Conservation (phyloP, 1,140 invertebrate species). For the Xylocopa sonorina region DNA sequence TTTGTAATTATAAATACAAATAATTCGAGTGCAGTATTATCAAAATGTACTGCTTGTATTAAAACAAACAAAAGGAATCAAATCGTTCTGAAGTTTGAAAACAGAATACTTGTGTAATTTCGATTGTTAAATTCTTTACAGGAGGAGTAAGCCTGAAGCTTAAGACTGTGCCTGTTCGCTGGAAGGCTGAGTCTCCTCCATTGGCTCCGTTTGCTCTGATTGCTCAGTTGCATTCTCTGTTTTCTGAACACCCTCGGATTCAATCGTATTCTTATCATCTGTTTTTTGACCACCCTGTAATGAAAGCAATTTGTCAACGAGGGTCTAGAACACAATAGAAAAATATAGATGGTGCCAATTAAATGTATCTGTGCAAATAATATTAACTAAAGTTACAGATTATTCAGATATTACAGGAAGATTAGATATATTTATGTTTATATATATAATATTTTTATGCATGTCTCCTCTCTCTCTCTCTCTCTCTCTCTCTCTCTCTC, state of each 20-base stretch:
- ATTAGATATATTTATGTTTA: too few species aligned
- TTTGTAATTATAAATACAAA: constrained; percentile 31
- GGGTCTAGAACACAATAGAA: constrained; percentile 19
- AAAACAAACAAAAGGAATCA: constrained; percentile 40
- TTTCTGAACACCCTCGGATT: constrained; percentile 77
- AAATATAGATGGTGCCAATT: constrained; percentile 39
- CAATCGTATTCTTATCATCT: constrained; percentile 75
- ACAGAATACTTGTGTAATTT: constrained; percentile 62
- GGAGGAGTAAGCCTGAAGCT: constrained; percentile 79
- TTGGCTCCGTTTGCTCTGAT: constrained; percentile 75
- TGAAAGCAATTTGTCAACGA: constrained; percentile 72
- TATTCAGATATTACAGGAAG: neutral
- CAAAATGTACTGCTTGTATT: constrained; percentile 37
- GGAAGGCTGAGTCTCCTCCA: constrained; percentile 77
- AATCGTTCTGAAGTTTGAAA: constrained; percentile 72
- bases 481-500: too few species aligned
- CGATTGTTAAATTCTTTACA: constrained; percentile 63
- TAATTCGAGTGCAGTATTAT: constrained; percentile 19
- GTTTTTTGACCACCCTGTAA: constrained; percentile 78
- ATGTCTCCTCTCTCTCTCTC: too few species aligned
- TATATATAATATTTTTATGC: neutral
- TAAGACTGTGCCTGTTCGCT: constrained; percentile 80
- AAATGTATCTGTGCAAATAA: constrained; percentile 24
- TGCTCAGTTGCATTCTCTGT: constrained; percentile 75
- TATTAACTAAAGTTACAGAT: neutral